phyloP scores from a whole-genome alignment of 1,140 invertebrate species.

The Halesus radiatus region DNA sequence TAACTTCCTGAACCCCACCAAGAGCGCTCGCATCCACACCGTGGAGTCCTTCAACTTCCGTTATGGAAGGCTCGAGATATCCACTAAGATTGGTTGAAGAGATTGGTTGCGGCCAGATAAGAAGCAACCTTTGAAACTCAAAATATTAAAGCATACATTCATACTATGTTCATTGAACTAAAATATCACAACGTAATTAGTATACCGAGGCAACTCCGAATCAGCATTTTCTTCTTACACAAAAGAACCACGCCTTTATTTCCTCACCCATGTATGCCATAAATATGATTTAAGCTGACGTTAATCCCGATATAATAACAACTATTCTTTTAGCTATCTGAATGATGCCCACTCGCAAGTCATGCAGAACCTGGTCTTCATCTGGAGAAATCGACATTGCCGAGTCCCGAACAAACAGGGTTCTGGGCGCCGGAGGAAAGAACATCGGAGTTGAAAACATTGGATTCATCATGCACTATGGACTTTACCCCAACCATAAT shows the following conservation, averaged over 20 bases:
- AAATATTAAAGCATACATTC: too few species aligned
- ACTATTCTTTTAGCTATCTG: slow-evolving; percentile 69
- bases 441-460: slow-evolving; percentile 74
- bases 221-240: too few species aligned
- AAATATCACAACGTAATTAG: too few species aligned
- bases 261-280: too few species aligned
- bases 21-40: slow-evolving; percentile 78
- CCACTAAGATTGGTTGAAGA: slow-evolving; percentile 78
- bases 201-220: too few species aligned
- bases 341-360: slow-evolving; percentile 72
- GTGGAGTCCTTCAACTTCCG: slow-evolving; percentile 75
- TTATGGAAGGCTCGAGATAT: slow-evolving; percentile 78
- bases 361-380: slow-evolving; percentile 72
- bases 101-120: slow-evolving; percentile 84
- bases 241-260: too few species aligned
- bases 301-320: too few species aligned
- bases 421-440: slow-evolving; percentile 65
- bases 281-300: too few species aligned
- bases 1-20: slow-evolving; percentile 73
- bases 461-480: slow-evolving; percentile 75
- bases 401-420: slow-evolving; percentile 73
- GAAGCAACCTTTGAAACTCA: background rate
- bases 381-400: slow-evolving; percentile 73
- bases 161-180: too few species aligned
- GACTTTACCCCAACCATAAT: slow-evolving; percentile 71